phyloP scores from a whole-genome alignment of 2,113 vertebrate species.

The Pelobates fuscus region DNA sequence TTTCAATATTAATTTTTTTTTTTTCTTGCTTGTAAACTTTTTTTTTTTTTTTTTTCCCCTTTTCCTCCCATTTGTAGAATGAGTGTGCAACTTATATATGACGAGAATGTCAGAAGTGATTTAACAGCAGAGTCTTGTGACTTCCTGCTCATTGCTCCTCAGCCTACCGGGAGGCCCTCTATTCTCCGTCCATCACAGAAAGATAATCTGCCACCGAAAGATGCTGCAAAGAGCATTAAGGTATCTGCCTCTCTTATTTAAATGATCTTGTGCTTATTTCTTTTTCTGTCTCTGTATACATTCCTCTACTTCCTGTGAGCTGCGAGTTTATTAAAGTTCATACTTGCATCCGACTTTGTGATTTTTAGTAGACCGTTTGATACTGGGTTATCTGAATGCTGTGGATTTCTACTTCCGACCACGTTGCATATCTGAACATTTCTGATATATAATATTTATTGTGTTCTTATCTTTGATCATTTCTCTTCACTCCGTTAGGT shows the following conservation, averaged over 20 bases:
- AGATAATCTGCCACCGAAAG: constrained; percentile 82
- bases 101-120: constrained; percentile 72
- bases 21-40: too few relatives aligned
- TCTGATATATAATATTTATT: too few relatives aligned
- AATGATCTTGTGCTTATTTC: neutral
- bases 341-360: too few relatives aligned
- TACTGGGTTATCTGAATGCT: too few relatives aligned
- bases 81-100: constrained; percentile 77
- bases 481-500: constrained; percentile 70
- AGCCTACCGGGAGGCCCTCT: constrained; percentile 78
- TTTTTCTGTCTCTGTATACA: neutral
- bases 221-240: constrained; percentile 71
- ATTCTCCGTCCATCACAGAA: constrained; percentile 82
- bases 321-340: too few relatives aligned
- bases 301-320: too few relatives aligned
- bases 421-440: too few relatives aligned
- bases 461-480: too few relatives aligned
- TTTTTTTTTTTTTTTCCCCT: neutral
- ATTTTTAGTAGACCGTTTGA: too few relatives aligned
- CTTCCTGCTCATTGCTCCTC: constrained; percentile 74
- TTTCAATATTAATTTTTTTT: too few relatives aligned
- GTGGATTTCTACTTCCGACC: too few relatives aligned
- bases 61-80: constrained; percentile 75
- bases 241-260: constrained; percentile 54
- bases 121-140: constrained; percentile 56